Conservation (phyloP, 2,888 invertebrate species). For the Acanthopleura granulata region DNA sequence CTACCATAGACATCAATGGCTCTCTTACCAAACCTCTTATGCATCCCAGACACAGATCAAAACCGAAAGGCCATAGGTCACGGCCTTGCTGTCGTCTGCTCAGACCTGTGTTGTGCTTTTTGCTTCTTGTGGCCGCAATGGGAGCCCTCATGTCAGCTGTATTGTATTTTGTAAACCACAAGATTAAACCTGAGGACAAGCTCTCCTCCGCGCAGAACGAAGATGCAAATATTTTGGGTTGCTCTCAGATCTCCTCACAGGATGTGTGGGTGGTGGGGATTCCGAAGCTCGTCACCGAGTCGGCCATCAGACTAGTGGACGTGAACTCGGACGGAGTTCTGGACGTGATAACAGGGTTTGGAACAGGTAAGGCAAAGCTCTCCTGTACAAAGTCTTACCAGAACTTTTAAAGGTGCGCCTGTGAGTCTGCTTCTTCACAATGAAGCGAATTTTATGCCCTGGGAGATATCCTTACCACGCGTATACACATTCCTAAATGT, state of each 20-base stretch:
- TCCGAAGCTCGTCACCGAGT: slow-evolving; percentile 81
- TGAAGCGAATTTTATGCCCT: no score
- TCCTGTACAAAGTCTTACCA: no score
- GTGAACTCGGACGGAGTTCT: slow-evolving; percentile 80
- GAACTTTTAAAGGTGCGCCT: no score
- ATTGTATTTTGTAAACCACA: slow-evolving; percentile 48
- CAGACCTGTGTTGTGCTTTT: slow-evolving; percentile 49
- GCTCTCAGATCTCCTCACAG: slow-evolving; percentile 75
- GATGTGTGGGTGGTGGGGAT: slow-evolving; percentile 80
- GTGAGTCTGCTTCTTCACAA: no score
- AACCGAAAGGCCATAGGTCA: slow-evolving; percentile 45
- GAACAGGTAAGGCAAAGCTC: slow-evolving; percentile 76
- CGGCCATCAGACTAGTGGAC: slow-evolving; percentile 80
- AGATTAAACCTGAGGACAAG: slow-evolving; percentile 20
- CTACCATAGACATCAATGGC: slow-evolving; percentile 36
- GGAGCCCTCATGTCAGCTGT: slow-evolving; percentile 51
- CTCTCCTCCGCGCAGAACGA: slow-evolving; percentile 11
- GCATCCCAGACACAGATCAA: slow-evolving; percentile 52
- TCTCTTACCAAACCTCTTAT: slow-evolving; percentile 56
- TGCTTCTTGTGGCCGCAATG: slow-evolving; percentile 47
- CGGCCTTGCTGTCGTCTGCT: slow-evolving; percentile 47
- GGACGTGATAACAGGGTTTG: slow-evolving; percentile 83
- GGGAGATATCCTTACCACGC: no score
- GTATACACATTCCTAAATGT: no score
- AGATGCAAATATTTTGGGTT: slow-evolving; percentile 72